These are phyloP conservation scores for Ispidina lecontei DNA, from an alignment of 2,797 vertebrate genomes.

Conservation along the genomic window DNA sequence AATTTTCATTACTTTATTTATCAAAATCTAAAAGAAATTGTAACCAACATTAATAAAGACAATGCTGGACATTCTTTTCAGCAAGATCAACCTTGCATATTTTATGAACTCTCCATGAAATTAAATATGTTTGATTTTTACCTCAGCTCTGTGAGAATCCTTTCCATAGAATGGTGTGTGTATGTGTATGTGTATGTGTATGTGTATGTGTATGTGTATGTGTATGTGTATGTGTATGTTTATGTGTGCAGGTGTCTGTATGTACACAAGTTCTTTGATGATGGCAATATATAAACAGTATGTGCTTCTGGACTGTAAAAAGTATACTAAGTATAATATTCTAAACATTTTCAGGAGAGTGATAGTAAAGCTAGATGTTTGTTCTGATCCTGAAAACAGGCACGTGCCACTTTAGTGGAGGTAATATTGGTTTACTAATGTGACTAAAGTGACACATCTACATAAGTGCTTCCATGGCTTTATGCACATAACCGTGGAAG, in stretches of 20 bases:
- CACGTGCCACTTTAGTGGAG: rapidly evolving
- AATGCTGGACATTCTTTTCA: neutral
- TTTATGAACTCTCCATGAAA: neutral
- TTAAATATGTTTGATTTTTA: neutral
- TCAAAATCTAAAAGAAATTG: neutral
- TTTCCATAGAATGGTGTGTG: neutral
- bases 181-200: neutral
- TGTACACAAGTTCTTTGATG: neutral
- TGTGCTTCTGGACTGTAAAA: neutral
- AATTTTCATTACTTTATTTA: neutral
- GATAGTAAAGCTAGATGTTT: neutral
- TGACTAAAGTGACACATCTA: neutral
- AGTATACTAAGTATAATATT: neutral
- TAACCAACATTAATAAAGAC: neutral
- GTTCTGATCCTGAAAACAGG: neutral
- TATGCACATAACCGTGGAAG: neutral
- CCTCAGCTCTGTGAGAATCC: neutral
- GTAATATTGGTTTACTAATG: neutral
- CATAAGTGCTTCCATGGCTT: neutral
- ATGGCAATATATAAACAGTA: neutral
- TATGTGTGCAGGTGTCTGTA: neutral
- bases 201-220: too few relatives aligned
- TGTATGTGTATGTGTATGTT: neutral
- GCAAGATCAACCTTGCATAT: neutral
- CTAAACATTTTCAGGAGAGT: neutral